Percentiles rank a stretch among this genome's conserved stretches.
phyloP scores from a whole-genome alignment of 2,113 vertebrate species.

The Leptocoma aspasia region DNA sequence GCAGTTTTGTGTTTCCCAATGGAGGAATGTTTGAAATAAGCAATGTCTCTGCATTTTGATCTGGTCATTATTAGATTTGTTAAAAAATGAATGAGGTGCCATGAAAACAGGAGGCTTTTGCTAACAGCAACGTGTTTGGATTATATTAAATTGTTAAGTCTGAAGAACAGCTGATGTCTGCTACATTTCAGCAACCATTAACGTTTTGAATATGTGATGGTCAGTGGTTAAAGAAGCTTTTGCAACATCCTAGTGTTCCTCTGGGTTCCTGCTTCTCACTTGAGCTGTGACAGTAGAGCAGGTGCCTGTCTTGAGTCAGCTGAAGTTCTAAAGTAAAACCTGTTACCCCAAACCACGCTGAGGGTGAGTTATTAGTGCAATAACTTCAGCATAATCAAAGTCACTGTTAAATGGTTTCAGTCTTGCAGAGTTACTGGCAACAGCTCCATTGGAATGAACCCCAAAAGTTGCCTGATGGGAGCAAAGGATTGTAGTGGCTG shows the following conservation, averaged over 20 bases:
- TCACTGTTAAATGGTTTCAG: not conserved
- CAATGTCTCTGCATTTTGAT: not conserved
- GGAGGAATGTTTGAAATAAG: not conserved
- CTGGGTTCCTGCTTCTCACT: not conserved
- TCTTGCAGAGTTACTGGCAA: not conserved
- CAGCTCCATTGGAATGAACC: not conserved
- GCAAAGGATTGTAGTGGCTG: not conserved
- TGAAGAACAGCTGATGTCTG: not conserved
- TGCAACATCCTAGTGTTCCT: not conserved
- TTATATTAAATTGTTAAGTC: not conserved
- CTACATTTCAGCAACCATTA: not conserved
- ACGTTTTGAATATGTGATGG: not conserved
- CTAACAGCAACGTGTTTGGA: fast-evolving
- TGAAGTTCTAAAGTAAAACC: not conserved
- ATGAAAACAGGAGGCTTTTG: not conserved
- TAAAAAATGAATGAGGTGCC: not conserved
- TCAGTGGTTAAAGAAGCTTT: not conserved
- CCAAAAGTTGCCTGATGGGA: not conserved
- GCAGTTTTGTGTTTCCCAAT: not conserved
- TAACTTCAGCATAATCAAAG: not conserved
- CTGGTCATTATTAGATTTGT: not conserved
- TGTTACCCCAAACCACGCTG: not conserved
- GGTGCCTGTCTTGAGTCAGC: not conserved
- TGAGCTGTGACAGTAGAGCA: not conserved
- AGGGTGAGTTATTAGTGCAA: not conserved